Evolutionary conservation across 1,140 invertebrate species (phyloP), one percentile per base, ranked within the genome.

Genomic region (Bombus affinis): DNA sequence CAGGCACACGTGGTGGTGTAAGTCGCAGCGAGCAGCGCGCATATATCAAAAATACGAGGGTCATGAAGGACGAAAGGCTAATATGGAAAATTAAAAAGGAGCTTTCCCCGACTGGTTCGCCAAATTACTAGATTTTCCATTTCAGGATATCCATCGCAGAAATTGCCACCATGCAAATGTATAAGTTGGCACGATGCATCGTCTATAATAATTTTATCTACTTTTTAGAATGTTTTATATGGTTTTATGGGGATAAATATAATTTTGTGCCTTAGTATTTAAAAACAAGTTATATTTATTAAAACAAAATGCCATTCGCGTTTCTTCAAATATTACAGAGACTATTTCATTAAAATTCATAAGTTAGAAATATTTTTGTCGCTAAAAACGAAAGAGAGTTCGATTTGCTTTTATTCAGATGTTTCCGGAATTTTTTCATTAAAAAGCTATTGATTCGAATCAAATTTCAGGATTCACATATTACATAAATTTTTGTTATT

Each of bases 51-150:
- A 44, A 74, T 25, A 47, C 74, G 57, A 25, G 74, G 44, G 28
- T 37, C 57, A 47, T 5, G 85, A 79, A 84, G 62, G 66, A 37
- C 80, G 70, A 57, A 75, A 75, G 65, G 79, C 84, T 84, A 84
- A 84, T 84, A 84, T 79, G 75, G 82, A 44, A 71, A 84, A 84
- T 84, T 84, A 84, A 84, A 84, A 79, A 78, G 66, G 42, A 79
- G 66, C 76, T 37, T 35, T 62, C 62, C 8, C 44, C 22, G 32
- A 53, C 73, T 42, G 82, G 62, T 79, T 79, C 75, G n/a, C n/a
- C 68, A 32, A 65, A 79, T 85, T 79, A 79, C 68, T 47, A 47
- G 39, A 85, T 72, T 65, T 71, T 39, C 32, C 68, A 72, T 84
- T 84, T 44, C 39, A 25, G 32, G n/a, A 59, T 57, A 39, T 6